A percentile compares a stretch with the other conserved stretches of the same genome.
These are phyloP conservation scores for Salarias fasciatus DNA, from an alignment of 2,797 vertebrate species.

Conservation along the genomic window DNA sequence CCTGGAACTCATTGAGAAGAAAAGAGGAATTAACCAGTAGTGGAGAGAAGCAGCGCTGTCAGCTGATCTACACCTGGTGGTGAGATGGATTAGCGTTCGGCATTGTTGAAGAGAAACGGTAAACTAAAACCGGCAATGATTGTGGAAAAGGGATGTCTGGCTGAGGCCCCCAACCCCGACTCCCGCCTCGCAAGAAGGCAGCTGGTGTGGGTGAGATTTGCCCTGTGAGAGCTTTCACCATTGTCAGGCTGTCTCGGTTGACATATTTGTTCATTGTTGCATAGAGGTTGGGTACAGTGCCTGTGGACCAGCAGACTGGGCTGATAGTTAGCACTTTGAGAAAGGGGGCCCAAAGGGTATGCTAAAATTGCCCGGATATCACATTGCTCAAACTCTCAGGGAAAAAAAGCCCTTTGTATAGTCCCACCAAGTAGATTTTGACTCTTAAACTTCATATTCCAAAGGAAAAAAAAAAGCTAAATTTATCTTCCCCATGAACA, in stretches of 20 bases:
- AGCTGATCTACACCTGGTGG: neutral
- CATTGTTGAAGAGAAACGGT: neutral
- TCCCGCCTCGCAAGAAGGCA: neutral
- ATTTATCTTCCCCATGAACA: neutral
- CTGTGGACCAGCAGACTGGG: neutral
- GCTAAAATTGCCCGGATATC: neutral
- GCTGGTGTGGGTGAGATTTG: neutral
- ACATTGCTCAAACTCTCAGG: neutral
- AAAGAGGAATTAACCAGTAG: neutral
- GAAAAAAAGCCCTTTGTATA: neutral
- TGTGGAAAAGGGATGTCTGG: neutral
- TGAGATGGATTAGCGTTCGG: neutral
- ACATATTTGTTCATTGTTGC: neutral
- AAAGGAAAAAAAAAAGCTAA: neutral
- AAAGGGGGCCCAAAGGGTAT: neutral
- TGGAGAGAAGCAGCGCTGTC: neutral
- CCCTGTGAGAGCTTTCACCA: neutral
- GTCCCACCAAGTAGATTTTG: no score
- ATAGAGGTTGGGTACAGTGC: neutral
- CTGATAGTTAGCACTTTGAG: neutral
- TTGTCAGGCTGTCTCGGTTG: neutral
- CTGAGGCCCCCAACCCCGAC: neutral
- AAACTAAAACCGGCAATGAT: neutral
- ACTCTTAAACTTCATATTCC: neutral
- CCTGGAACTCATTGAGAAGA: neutral